Evolutionary conservation across 1,140 invertebrate species (phyloP), one percentile per base, ranked within the genome.

Genomic region (Oedothorax gibbosus): DNA sequence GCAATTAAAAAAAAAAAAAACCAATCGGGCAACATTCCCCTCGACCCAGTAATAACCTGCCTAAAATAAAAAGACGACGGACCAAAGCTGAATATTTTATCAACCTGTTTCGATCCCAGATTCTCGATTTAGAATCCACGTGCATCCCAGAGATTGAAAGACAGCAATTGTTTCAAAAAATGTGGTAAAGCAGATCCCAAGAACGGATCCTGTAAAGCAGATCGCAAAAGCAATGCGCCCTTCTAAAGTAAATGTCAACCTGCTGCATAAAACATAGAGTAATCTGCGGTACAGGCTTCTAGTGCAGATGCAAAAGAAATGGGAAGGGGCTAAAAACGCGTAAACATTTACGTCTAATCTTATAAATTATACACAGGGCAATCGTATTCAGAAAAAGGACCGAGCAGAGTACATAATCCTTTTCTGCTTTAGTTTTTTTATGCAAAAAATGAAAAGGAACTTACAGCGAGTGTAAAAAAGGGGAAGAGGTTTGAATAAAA

Each of bases 321-420:
- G 20, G 7, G 62, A 4, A 65, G 15, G 20, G 35, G 20, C 60
- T 20, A 20, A 11, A 65, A 65, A 79, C 18, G 62, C 56, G 77
- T 66, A 68, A 79, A 79, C 77, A 79, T 54, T 79, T 79, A 35
- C 78, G 65, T 81, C 60, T 66, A 71, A 69, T 71, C 65, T 81
- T 60, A 81, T 81, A 81, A 81, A 81, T 81, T 81, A 81, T 81
- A 56, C 78, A 81, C 66, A 18, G 35, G 21, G n/a, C 64, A 66
- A 79, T 50, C 35, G 76, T 20, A 20, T 75, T 77, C 56, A 35
- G 35, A 35, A 35, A 35, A 35, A 35, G 35, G 12, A 12, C 57
- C 57, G 12, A 57, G 65, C 49, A 77, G 49, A 77, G 51, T 15
- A 65, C 20, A 18, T 14, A 18, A 49, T 51, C 62, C 65, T 77